Evolutionary conservation across 1,140 invertebrate species (phyloP).

Genomic region (Phenacoccus solenopsis): DNA sequence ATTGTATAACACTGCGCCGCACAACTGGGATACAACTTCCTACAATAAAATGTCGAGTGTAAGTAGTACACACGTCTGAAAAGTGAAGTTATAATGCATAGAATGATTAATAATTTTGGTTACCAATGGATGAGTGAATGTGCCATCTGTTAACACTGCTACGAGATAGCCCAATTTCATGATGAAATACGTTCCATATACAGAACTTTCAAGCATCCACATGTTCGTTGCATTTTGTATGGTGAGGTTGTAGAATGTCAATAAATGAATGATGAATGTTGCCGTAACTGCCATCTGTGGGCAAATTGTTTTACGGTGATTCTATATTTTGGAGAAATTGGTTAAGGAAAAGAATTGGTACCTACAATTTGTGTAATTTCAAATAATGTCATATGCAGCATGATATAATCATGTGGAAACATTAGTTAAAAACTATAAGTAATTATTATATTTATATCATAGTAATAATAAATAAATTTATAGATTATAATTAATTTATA

Average conservation of each 20-base stretch:
- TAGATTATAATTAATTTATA: too few relatives aligned
- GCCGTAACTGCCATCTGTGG: not conserved
- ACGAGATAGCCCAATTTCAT: not conserved
- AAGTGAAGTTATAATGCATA: not conserved
- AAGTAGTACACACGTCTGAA: not conserved
- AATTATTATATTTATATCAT: too few relatives aligned
- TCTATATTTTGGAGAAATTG: too few relatives aligned
- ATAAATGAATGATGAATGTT: not conserved
- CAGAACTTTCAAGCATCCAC: not conserved
- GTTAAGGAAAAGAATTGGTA: too few relatives aligned
- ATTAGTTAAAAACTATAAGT: too few relatives aligned
- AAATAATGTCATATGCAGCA: too few relatives aligned
- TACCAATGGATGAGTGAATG: not conserved
- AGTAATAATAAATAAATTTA: too few relatives aligned
- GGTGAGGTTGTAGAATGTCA: not conserved
- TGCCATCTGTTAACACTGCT: not conserved
- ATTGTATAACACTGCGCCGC: not conserved
- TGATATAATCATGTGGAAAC: too few relatives aligned
- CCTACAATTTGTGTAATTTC: too few relatives aligned
- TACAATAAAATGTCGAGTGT: not conserved
- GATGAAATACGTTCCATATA: not conserved
- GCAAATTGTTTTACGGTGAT: too few relatives aligned
- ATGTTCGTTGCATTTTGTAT: not conserved
- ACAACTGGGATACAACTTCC: not conserved
- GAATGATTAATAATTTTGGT: too few relatives aligned